Evolutionary conservation across 2,888 invertebrate species (phyloP).

Genomic region (Drosophila mercatorum): DNA sequence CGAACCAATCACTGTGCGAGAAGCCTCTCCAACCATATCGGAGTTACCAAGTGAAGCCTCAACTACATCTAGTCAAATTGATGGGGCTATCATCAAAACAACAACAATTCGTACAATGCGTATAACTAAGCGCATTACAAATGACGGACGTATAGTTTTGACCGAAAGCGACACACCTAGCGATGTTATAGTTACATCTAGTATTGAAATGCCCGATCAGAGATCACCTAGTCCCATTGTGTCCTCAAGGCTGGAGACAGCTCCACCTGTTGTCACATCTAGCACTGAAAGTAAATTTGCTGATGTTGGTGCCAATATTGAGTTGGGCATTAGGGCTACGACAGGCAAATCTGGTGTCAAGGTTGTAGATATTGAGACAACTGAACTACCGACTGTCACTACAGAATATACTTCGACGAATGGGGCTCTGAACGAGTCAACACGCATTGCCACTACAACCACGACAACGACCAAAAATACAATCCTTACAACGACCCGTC

Average conservation of each 20-base stretch:
- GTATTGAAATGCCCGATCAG: constrained; percentile 80
- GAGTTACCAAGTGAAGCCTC: constrained; percentile 68
- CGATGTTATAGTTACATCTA: constrained; percentile 77
- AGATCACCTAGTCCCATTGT: constrained; percentile 61
- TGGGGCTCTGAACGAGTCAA: constrained; percentile 41
- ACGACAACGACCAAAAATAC: constrained; percentile 76
- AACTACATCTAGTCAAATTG: constrained; percentile 71
- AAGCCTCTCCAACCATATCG: constrained; percentile 66
- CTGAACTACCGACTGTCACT: constrained; percentile 47
- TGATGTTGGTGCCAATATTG: constrained; percentile 65
- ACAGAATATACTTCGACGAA: constrained; percentile 41
- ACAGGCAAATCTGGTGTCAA: constrained; percentile 61
- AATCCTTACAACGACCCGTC: constrained; percentile 76
- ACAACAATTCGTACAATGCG: constrained; percentile 83
- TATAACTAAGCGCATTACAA: constrained; percentile 77
- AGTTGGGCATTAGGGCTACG: constrained; percentile 49
- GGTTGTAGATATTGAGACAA: constrained; percentile 76
- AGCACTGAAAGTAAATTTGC: constrained; percentile 42
- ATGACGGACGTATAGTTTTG: constrained; percentile 79
- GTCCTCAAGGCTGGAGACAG: constrained; percentile 32
- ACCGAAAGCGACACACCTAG: constrained; percentile 76
- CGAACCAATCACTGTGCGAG: constrained; percentile 70
- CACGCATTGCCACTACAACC: constrained; percentile 63
- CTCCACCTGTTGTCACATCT: constrained; percentile 45
- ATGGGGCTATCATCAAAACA: constrained; percentile 81